Percentiles rank a stretch among this genome's conserved stretches.
phyloP scores from a whole-genome alignment of 2,113 vertebrate species.

The Hippoglossus stenolepis region DNA sequence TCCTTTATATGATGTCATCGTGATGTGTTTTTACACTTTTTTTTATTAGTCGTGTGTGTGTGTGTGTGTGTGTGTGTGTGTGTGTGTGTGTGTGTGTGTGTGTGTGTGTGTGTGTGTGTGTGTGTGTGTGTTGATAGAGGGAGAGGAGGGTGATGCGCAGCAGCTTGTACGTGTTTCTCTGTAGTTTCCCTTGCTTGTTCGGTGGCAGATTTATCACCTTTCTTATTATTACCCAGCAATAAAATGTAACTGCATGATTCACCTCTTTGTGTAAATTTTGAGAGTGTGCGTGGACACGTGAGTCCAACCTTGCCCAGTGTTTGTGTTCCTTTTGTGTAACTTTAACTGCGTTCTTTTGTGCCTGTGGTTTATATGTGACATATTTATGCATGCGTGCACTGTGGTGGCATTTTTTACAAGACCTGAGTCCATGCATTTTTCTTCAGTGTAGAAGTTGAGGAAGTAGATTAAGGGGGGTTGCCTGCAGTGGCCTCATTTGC shows the following conservation, averaged over 20 bases:
- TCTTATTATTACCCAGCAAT: slow-evolving; percentile 26
- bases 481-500: slow-evolving; percentile 13
- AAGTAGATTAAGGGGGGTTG: neutral
- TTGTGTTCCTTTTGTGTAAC: slow-evolving; percentile 12
- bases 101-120: neutral
- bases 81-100: slow-evolving; percentile 17
- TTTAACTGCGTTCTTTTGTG: slow-evolving; percentile 12
- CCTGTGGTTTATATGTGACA: neutral
- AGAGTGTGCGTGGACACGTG: slow-evolving; percentile 23
- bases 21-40: slow-evolving; percentile 35
- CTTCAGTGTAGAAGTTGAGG: slow-evolving; percentile 1
- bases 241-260: slow-evolving; percentile 43
- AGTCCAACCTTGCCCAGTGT: slow-evolving; percentile 1
- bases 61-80: slow-evolving; percentile 9
- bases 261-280: slow-evolving; percentile 9
- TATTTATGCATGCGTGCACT: neutral
- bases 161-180: slow-evolving; percentile 27
- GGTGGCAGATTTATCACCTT: slow-evolving; percentile 37
- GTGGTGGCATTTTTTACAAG: neutral
- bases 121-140: slow-evolving; percentile 2
- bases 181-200: slow-evolving; percentile 25
- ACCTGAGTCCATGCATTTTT: neutral
- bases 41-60: neutral
- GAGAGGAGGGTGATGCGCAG: slow-evolving; percentile 1
- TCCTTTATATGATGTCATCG: slow-evolving; percentile 47